A percentile compares a stretch with the other conserved stretches of the same genome.
Conservation (phyloP, 2,888 invertebrate species). For the Latrodectus elegans region DNA sequence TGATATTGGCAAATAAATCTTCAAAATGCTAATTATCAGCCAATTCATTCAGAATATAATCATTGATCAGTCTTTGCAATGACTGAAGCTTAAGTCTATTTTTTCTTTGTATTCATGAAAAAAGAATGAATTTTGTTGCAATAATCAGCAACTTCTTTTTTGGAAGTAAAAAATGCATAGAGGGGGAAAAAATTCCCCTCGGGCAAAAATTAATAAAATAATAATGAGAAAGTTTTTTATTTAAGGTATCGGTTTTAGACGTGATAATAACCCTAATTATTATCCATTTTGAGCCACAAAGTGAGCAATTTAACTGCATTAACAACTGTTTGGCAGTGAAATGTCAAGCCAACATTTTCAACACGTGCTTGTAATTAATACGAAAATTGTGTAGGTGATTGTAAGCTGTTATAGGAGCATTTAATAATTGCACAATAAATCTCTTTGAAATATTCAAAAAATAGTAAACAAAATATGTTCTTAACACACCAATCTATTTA, state of each 20-base stretch:
- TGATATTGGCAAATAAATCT: too few relatives aligned
- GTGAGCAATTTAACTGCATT: constrained; percentile 35
- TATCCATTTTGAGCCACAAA: constrained; percentile 8
- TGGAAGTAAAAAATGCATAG: constrained; percentile 6
- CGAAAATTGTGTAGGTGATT: background rate
- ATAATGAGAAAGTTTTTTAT: background rate
- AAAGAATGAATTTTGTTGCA: background rate
- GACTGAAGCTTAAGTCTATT: too few relatives aligned
- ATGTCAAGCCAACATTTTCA: background rate
- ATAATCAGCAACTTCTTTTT: constrained; percentile 10
- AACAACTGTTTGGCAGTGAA: constrained; percentile 15
- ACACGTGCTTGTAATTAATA: background rate
- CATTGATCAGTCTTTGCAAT: too few relatives aligned
- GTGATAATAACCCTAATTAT: constrained; percentile 58
- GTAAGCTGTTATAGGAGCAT: background rate
- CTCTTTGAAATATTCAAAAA: too few relatives aligned
- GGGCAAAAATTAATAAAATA: background rate
- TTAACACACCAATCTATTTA: too few relatives aligned
- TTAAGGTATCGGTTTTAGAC: constrained; percentile 46
- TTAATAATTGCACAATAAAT: background rate
- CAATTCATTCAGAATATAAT: too few relatives aligned
- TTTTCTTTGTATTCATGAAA: too few relatives aligned
- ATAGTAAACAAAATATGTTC: too few relatives aligned
- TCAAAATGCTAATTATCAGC: too few relatives aligned
- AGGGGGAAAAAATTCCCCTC: constrained; percentile 18